Base-by-base conservation (phyloP, 2,888 invertebrate genomes). In the Ligdia adustata region DNA sequence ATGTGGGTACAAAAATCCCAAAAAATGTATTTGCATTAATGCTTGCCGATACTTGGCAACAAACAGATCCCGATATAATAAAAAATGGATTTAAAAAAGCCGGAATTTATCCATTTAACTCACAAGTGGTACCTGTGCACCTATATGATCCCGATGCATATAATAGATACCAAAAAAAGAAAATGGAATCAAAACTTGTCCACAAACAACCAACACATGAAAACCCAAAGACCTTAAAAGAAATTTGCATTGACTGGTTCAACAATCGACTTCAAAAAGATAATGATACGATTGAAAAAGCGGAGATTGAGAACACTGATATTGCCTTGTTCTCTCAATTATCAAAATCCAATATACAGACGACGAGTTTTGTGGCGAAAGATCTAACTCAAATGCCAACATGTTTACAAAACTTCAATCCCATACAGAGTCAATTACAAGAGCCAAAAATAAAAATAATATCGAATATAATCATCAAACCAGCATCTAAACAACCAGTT, bases 21-120 rank as follows among this genome's bases (percentile, higher is more conserved):
- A 44, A 27, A 31, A 35, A 27, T 33, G 38, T 15, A 6, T 37
- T 37, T 26, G 35, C 35, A 11, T 2, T 15, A 37, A 15, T 24
- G 13, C 15, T 37, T n/a, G 26, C 35, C 9, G 27, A 37, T 2
- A 37, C 9, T 16, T 26, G 35, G 35, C 35, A 26, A 7, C 6
- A 14, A 27, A 37, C 24, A 20, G 13, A 4, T 9, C 34, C 22
- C n/a, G 14, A 35, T 7, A 14, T 35, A 11, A 35, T 35, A 24
- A 24, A 12, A 24, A 35, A 24, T 24, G 22, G 34, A 12, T 35
- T 35, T 12, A 35, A 35, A 16, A 35, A 35, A 35, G 34, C 22
- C 9, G 34, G 34, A 6, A 24, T 35, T 24, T 7, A 34, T 5
- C 16, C 16, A 16, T 16, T 16, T 5, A 5, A 16, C 5, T 16